Evolutionary conservation across 2,113 vertebrate genomes (phyloP).

Genomic region (Gallinago media): DNA sequence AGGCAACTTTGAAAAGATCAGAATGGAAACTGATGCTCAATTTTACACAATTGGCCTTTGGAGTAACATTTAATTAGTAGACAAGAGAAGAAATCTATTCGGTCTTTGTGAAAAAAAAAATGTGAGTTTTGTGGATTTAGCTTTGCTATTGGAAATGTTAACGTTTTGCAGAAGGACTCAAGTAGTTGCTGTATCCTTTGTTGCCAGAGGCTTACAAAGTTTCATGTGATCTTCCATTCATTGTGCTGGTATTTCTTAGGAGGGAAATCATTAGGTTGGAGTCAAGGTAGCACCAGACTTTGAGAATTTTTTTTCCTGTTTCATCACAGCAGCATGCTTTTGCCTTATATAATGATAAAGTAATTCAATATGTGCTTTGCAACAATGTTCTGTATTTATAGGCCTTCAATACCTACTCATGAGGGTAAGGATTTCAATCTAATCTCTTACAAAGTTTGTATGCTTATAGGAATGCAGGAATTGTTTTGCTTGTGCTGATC

Average conservation of each 20-base stretch:
- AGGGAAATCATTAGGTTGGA: not conserved
- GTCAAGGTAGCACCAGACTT: not conserved
- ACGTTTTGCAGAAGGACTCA: not conserved
- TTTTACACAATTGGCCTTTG: not conserved
- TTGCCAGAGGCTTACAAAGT: not conserved
- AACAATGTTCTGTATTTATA: not conserved
- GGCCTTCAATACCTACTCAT: not conserved
- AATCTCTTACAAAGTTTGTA: not conserved
- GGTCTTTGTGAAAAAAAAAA: not conserved
- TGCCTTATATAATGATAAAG: not conserved
- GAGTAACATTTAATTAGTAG: not conserved
- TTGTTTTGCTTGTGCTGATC: not conserved
- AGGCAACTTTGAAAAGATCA: not conserved
- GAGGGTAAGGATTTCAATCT: not conserved
- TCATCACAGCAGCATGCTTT: not conserved
- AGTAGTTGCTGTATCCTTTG: not conserved
- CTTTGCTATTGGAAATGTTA: not conserved
- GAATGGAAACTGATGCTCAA: not conserved
- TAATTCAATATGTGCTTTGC: not conserved
- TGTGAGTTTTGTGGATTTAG: not conserved
- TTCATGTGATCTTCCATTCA: not conserved
- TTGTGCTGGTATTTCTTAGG: not conserved
- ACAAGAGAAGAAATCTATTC: not conserved
- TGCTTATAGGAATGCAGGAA: not conserved
- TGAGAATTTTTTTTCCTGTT: not conserved